Conservation (phyloP, 2,888 invertebrate genomes). For the Xylophagus ater region DNA sequence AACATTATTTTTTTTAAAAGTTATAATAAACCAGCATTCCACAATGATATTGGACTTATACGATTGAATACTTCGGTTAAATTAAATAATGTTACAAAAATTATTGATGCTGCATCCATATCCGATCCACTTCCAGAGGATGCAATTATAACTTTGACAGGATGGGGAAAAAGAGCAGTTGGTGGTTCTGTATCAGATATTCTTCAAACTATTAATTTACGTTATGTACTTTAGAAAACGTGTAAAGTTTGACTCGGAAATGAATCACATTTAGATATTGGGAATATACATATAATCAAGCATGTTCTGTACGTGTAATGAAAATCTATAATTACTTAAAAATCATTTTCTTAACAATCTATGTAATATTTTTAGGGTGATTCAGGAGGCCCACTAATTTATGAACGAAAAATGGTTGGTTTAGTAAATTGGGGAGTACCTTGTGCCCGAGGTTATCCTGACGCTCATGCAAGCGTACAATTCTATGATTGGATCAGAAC, state of each 20-base stretch:
- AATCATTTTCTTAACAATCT: too few species aligned
- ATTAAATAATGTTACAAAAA: constrained; percentile 44
- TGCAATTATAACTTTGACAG: constrained; percentile 44
- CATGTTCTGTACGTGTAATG: constrained; percentile 41
- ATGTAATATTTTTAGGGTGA: too few species aligned
- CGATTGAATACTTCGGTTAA: constrained; percentile 44
- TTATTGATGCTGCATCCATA: constrained; percentile 48
- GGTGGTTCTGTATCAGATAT: constrained; percentile 41
- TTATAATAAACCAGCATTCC: constrained; percentile 32
- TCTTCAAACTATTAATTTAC: constrained; percentile 44
- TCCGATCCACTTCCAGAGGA: constrained; percentile 42
- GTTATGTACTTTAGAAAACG: constrained; percentile 41
- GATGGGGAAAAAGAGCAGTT: constrained; percentile 50
- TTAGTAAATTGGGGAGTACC: constrained; percentile 35
- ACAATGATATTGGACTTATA: constrained; percentile 59
- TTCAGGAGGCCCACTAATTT: constrained; percentile 30
- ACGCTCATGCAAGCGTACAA: constrained; percentile 30
- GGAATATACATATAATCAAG: constrained; percentile 45
- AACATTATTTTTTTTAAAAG: too few species aligned
- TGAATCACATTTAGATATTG: constrained; percentile 42
- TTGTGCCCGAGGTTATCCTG: constrained; percentile 33
- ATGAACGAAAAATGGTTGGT: constrained; percentile 29
- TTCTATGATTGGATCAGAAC: constrained; percentile 32
- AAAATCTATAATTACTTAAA: too few species aligned
- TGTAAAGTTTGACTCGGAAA: constrained; percentile 42